A percentile compares a stretch with the other conserved stretches of the same genome.
phyloP scores from a whole-genome alignment of 2,888 invertebrate species.

The Heteromyza rotundicornis region DNA sequence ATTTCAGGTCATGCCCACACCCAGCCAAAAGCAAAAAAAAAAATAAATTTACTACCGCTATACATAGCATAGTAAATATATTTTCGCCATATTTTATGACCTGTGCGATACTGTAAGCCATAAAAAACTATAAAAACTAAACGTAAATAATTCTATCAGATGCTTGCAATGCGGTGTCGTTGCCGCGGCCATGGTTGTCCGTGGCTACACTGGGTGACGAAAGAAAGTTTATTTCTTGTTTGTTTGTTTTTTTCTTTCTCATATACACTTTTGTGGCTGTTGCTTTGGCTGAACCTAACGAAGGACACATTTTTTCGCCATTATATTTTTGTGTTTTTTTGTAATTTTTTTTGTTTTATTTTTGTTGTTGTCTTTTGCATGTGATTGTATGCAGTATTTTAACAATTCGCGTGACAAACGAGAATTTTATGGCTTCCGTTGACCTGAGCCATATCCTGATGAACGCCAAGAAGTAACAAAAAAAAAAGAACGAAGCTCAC shows the following conservation, averaged over 20 bases:
- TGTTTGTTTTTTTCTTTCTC: constrained; percentile 25
- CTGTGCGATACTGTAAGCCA: constrained; percentile 40
- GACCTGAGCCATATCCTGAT: constrained; percentile 60
- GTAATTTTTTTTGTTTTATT: constrained; percentile 12
- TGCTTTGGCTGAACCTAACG: constrained; percentile 4
- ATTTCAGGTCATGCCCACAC: neutral
- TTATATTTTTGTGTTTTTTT: constrained; percentile 35
- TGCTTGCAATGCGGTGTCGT: constrained; percentile 4
- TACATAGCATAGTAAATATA: constrained; percentile 49
- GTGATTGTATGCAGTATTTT: constrained; percentile 33
- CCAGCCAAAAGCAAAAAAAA: neutral
- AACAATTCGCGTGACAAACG: constrained; percentile 62
- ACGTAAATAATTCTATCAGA: constrained; percentile 55
- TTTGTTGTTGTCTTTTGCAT: constrained; percentile 48
- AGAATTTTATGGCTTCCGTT: constrained; percentile 63
- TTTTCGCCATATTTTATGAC: constrained; percentile 51
- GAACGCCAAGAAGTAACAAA: constrained; percentile 8
- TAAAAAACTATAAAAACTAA: constrained; percentile 58
- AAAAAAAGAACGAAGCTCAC: constrained; percentile 15
- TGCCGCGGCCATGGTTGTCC: constrained; percentile 5
- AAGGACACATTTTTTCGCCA: constrained; percentile 37
- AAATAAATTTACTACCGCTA: neutral
- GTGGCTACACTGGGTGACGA: constrained; percentile 23
- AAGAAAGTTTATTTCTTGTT: constrained; percentile 22
- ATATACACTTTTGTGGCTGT: constrained; percentile 16